These are phyloP conservation scores for Dipodomys ordii DNA, from an alignment of 2,113 vertebrate genomes.

Conservation along the genomic window DNA sequence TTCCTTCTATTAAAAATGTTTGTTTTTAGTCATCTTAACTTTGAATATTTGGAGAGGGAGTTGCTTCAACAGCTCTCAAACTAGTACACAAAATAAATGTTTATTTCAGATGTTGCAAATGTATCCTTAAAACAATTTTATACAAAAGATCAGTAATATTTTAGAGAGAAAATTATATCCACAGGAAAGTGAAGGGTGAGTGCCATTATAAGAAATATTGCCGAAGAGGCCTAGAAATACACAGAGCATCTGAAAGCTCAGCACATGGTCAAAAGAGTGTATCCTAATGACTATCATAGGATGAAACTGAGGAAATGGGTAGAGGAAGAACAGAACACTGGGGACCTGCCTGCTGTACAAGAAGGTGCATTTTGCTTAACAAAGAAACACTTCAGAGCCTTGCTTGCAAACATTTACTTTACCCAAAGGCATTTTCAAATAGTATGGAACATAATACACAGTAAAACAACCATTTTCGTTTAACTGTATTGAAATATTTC, in stretches of 20 bases:
- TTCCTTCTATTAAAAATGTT: background rate
- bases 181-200: conserved; percentile 20
- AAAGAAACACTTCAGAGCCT: background rate
- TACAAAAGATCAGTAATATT: background rate
- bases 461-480: background rate
- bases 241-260: background rate
- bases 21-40: background rate
- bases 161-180: background rate
- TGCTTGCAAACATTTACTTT: background rate
- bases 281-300: background rate
- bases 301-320: background rate
- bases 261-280: background rate
- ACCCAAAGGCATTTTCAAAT: background rate
- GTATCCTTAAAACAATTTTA: conserved; percentile 5
- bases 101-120: background rate
- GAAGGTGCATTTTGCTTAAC: background rate
- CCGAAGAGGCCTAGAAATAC: no score
- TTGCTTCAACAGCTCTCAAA: conserved; percentile 10
- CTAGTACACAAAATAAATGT: background rate
- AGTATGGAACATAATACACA: background rate
- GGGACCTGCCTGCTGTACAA: fast-evolving
- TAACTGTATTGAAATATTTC: background rate
- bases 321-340: background rate
- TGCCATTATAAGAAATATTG: background rate
- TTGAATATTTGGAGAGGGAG: background rate